Evolutionary conservation across 2,888 invertebrate genomes (phyloP).

Genomic region (Trichopoda pennipes): DNA sequence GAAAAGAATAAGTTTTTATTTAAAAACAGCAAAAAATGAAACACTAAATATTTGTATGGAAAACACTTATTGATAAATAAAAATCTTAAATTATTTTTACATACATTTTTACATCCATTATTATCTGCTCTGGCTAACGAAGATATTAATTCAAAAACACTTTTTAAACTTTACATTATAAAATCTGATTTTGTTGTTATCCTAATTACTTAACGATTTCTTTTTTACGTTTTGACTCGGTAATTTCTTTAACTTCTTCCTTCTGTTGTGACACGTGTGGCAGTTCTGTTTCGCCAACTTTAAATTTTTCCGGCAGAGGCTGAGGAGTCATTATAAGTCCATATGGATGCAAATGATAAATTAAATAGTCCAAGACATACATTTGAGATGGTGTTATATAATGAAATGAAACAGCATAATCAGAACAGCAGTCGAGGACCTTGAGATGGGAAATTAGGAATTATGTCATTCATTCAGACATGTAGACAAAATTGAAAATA

Average conservation of each 20-base stretch:
- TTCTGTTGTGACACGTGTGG: slow-evolving; percentile 66
- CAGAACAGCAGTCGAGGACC: slow-evolving; percentile 89
- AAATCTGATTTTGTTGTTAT: slow-evolving; percentile 4
- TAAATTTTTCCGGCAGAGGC: slow-evolving; percentile 74
- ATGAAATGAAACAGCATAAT: slow-evolving; percentile 97
- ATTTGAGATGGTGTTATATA: slow-evolving; percentile 95
- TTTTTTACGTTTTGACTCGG: slow-evolving; percentile 49
- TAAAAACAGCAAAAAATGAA: slow-evolving; percentile 13
- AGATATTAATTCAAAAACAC: too few species aligned
- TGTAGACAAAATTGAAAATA: too few species aligned
- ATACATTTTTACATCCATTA: not conserved
- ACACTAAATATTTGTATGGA: slow-evolving; percentile 25
- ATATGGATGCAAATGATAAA: slow-evolving; percentile 95
- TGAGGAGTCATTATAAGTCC: slow-evolving; percentile 81
- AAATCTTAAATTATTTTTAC: slow-evolving; percentile 24
- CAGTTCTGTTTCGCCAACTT: slow-evolving; percentile 73
- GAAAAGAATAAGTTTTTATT: slow-evolving; percentile 9
- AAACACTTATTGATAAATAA: slow-evolving; percentile 43
- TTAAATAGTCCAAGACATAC: slow-evolving; percentile 97
- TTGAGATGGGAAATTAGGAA: slow-evolving; percentile 64
- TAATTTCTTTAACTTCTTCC: not conserved
- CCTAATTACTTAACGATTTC: not conserved
- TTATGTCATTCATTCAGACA: too few species aligned
- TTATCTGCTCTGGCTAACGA: too few species aligned
- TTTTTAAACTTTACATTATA: slow-evolving; percentile 11